Percentiles rank a stretch among this genome's conserved stretches.
phyloP scores from a whole-genome alignment of 1,140 invertebrate species.

The Cecropterus lyciades region DNA sequence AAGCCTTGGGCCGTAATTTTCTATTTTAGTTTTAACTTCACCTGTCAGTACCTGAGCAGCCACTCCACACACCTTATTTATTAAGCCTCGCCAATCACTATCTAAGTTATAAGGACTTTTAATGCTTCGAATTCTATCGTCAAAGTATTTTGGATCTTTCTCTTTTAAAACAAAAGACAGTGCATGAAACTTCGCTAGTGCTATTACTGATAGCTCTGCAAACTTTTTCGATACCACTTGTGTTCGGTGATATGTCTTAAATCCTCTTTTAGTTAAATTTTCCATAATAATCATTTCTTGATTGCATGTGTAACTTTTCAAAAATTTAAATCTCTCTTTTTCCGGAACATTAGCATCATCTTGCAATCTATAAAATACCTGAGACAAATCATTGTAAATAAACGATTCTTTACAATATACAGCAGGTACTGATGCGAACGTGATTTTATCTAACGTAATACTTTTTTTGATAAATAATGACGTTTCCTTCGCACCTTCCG shows the following conservation, averaged over 20 bases:
- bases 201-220: slow-evolving; percentile 38
- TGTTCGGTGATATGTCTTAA: slow-evolving; percentile 44
- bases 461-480: slow-evolving; percentile 55
- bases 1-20: slow-evolving; percentile 22
- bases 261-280: slow-evolving; percentile 51
- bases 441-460: slow-evolving; percentile 38
- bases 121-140: slow-evolving; percentile 12
- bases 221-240: slow-evolving; percentile 42
- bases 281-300: slow-evolving; percentile 48
- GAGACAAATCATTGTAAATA: slow-evolving; percentile 45
- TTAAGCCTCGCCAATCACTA: slow-evolving; percentile 21
- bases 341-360: slow-evolving; percentile 46
- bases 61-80: slow-evolving; percentile 5
- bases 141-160: slow-evolving; percentile 26
- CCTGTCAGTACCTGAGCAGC: slow-evolving; percentile 20
- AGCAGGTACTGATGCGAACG: slow-evolving; percentile 36
- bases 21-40: slow-evolving; percentile 30
- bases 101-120: slow-evolving; percentile 16
- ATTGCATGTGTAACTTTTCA: slow-evolving; percentile 44
- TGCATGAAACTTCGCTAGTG: slow-evolving; percentile 36
- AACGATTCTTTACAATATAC: slow-evolving; percentile 49
- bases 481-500: slow-evolving; percentile 41
- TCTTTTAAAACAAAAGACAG: slow-evolving; percentile 32
- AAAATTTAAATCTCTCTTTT: slow-evolving; percentile 43
- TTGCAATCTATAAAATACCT: slow-evolving; percentile 49